Conservation (phyloP, 1,140 invertebrate genomes). For the Leptopilina clavipes region DNA sequence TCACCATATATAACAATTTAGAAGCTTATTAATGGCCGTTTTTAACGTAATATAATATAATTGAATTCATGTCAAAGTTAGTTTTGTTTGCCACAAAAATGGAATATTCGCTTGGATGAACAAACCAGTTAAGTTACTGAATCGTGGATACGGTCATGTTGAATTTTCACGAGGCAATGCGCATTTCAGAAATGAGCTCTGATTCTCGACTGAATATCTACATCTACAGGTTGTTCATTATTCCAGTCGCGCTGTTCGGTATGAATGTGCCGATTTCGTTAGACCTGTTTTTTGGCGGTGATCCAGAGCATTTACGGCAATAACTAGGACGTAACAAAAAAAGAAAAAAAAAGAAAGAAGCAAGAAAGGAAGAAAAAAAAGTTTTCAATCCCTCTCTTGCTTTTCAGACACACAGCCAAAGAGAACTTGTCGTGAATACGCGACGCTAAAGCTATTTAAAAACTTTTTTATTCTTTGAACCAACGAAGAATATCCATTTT, state of each 20-base stretch:
- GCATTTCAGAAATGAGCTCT: constrained; percentile 35
- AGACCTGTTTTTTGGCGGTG: constrained; percentile 56
- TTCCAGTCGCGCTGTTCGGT: constrained; percentile 57
- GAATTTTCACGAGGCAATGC: constrained; percentile 32
- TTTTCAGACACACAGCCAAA: constrained; percentile 26
- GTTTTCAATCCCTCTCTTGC: constrained; percentile 42
- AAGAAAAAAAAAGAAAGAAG: no score
- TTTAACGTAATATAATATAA: background rate
- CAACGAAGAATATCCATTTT: constrained; percentile 14
- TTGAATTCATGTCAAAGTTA: constrained; percentile 21
- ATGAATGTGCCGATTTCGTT: constrained; percentile 67
- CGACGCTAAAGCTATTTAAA: constrained; percentile 32
- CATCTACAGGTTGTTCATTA: constrained; percentile 69
- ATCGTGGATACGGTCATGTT: constrained; percentile 30
- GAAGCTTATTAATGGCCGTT: background rate
- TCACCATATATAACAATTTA: no score
- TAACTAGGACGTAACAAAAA: constrained; percentile 29
- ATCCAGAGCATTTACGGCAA: constrained; percentile 61
- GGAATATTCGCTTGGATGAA: constrained; percentile 19
- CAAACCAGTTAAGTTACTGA: constrained; percentile 31
- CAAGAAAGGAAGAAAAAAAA: constrained; percentile 3
- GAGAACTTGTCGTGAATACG: constrained; percentile 8
- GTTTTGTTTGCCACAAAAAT: constrained; percentile 25
- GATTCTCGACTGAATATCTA: constrained; percentile 43
- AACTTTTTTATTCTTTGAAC: constrained; percentile 29